A percentile compares a stretch with the other conserved stretches of the same genome.
These are phyloP conservation scores for Natator depressus DNA, from an alignment of 2,113 vertebrate species.

Conservation along the genomic window DNA sequence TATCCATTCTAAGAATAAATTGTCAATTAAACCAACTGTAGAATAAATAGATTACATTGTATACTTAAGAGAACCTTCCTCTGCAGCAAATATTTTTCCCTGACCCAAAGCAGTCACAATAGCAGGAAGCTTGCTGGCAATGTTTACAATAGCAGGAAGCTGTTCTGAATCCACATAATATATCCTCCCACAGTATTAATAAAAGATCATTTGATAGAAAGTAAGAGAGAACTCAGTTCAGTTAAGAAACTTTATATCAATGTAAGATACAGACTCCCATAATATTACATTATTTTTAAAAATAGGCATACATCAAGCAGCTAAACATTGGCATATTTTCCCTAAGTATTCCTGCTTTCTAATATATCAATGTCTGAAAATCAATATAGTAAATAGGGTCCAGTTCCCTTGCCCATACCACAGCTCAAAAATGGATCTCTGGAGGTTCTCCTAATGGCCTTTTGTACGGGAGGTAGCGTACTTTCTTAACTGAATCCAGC, in stretches of 20 bases:
- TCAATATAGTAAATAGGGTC: background rate
- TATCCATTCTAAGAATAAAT: background rate
- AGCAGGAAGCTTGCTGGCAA: constrained; percentile 64
- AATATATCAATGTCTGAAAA: background rate
- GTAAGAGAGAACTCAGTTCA: constrained; percentile 14
- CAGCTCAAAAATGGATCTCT: background rate
- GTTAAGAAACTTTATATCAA: constrained; percentile 1
- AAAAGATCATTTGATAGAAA: constrained; percentile 58
- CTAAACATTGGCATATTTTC: background rate
- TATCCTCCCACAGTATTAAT: constrained; percentile 22
- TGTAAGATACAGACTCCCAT: background rate
- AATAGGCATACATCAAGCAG: background rate
- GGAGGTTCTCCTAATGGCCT: background rate
- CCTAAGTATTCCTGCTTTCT: background rate
- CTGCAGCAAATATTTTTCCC: constrained; percentile 57
- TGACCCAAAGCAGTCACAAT: constrained; percentile 63
- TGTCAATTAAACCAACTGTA: constrained; percentile 16
- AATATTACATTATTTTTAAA: background rate
- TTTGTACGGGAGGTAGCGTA: background rate
- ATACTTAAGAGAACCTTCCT: constrained; percentile 46
- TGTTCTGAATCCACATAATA: constrained; percentile 37
- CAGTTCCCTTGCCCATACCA: fast-evolving
- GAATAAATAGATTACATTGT: background rate
- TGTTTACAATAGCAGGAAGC: constrained; percentile 27
- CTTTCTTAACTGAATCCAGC: background rate